These are phyloP conservation scores for Chrysomela aeneicollis DNA, from an alignment of 2,888 invertebrate species.

Conservation along the genomic window DNA sequence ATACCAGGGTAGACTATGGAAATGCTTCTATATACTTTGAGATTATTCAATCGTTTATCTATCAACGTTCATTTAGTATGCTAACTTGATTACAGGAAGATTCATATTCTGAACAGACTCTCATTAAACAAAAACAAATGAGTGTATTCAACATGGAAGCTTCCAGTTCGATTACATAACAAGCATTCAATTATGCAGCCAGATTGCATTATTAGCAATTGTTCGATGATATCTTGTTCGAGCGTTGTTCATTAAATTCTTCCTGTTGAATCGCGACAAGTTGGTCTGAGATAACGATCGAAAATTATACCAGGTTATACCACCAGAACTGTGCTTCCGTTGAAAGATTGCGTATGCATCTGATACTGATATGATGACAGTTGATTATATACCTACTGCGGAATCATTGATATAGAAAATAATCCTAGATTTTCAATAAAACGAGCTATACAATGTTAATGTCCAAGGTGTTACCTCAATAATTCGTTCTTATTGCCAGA, in stretches of 20 bases:
- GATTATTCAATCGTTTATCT: background rate
- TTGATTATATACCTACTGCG: background rate
- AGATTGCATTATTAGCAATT: conserved; percentile 49
- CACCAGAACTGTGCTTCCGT: background rate
- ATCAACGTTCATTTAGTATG: background rate
- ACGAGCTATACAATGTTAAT: background rate
- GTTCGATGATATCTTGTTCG: conserved; percentile 49
- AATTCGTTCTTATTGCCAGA: no score
- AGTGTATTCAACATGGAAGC: conserved; percentile 31
- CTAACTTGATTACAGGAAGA: conserved; percentile 24
- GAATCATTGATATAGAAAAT: background rate
- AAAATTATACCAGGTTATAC: conserved; percentile 1
- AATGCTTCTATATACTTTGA: background rate
- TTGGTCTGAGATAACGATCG: conserved; percentile 5
- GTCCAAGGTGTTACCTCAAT: background rate
- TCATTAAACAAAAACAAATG: conserved; percentile 33
- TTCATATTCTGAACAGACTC: conserved; percentile 20
- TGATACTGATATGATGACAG: background rate
- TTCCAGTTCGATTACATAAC: conserved; percentile 53
- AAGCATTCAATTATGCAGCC: conserved; percentile 51
- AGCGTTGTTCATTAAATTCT: conserved; percentile 43
- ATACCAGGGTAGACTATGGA: background rate
- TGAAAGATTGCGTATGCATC: background rate
- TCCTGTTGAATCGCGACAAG: conserved; percentile 17
- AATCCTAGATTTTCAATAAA: background rate